Evolutionary conservation across 2,888 invertebrate genomes (phyloP).

Genomic region (Heliconius ethilla): DNA sequence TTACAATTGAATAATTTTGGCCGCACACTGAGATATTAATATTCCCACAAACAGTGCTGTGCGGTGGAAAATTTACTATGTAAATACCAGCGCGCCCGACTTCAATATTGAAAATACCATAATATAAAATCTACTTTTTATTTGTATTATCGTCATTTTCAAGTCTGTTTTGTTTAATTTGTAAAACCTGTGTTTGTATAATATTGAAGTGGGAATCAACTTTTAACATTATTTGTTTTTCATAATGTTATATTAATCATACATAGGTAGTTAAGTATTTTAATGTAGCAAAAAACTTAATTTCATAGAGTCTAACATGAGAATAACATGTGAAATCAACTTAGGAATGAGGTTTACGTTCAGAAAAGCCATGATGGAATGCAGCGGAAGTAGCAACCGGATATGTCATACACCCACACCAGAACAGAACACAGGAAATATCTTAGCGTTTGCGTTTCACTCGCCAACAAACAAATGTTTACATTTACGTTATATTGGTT

Average conservation of each 20-base stretch:
- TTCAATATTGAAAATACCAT: conserved; percentile 26
- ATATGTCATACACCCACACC: conserved; percentile 56
- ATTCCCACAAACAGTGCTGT: conserved; percentile 25
- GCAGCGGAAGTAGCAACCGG: conserved; percentile 64
- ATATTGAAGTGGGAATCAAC: too few species aligned
- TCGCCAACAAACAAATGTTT: conserved; percentile 29
- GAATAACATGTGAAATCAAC: conserved; percentile 24
- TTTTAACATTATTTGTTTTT: too few species aligned
- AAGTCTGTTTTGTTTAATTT: not conserved
- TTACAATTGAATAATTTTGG: conserved; percentile 28
- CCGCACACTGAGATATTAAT: conserved; percentile 24
- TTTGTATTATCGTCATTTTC: not conserved
- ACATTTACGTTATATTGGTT: conserved; percentile 29
- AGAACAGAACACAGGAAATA: conserved; percentile 60
- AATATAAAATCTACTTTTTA: conserved; percentile 9
- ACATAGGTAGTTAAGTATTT: too few species aligned
- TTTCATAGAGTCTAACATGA: too few species aligned
- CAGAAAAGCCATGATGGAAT: conserved; percentile 50
- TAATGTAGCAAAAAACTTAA: not conserved
- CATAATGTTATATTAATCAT: too few species aligned
- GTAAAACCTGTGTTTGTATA: not conserved
- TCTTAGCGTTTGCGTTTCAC: conserved; percentile 35
- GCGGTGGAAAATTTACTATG: conserved; percentile 19
- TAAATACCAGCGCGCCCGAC: conserved; percentile 18
- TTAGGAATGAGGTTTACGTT: conserved; percentile 23